These are phyloP conservation scores for Adelges cooleyi DNA, from an alignment of 1,140 invertebrate genomes.

Conservation along the genomic window DNA sequence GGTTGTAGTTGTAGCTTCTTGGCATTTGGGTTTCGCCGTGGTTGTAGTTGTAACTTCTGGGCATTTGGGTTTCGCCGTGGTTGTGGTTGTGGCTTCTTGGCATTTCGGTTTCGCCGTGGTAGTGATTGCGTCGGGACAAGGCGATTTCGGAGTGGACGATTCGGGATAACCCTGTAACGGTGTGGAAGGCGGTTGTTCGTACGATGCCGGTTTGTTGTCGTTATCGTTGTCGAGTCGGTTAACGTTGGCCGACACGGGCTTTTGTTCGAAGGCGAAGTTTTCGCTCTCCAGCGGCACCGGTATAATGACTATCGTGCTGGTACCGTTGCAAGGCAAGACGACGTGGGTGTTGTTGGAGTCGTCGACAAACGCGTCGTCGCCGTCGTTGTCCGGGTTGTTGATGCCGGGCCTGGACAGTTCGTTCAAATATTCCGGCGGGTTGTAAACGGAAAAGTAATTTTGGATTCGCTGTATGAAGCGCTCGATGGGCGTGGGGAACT, in stretches of 20 bases:
- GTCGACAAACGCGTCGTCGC: neutral
- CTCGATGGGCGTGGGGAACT: constrained; percentile 34
- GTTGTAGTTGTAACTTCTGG: neutral
- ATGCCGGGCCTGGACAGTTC: constrained; percentile 12
- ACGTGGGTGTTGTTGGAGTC: neutral
- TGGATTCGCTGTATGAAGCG: constrained; percentile 35
- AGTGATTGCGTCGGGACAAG: neutral
- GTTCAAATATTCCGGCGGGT: constrained; percentile 32
- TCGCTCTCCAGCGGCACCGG: constrained; percentile 7
- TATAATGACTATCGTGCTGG: constrained; percentile 19
- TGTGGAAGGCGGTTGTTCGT: neutral
- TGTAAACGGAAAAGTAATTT: constrained; percentile 35
- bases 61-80: neutral
- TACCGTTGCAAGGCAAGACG: constrained; percentile 5
- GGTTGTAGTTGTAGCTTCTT: neutral
- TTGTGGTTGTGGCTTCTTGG: neutral
- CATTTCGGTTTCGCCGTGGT: neutral
- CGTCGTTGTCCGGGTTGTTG: constrained; percentile 4
- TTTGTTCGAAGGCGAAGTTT: neutral
- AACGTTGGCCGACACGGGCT: neutral
- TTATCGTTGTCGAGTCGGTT: no score
- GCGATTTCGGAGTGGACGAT: neutral
- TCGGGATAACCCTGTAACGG: neutral
- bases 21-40: neutral
- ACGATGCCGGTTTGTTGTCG: no score